phyloP scores from a whole-genome alignment of 2,888 invertebrate genomes.

The Epistrophe grossulariae region DNA sequence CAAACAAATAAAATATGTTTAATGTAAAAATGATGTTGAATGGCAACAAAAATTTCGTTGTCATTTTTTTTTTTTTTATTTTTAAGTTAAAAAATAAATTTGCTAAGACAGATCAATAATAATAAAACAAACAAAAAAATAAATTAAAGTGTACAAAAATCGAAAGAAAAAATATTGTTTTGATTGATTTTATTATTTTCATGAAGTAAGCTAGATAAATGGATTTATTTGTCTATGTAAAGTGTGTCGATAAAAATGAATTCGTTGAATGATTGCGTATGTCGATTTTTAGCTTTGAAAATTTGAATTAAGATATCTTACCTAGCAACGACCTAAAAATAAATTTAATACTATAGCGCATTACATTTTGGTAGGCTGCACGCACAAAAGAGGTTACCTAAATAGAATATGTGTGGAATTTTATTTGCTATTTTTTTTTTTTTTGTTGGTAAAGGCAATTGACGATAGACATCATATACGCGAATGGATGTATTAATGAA shows the following conservation, averaged over 20 bases:
- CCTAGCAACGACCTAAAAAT: slow-evolving; percentile 29
- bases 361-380: neutral
- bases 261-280: neutral
- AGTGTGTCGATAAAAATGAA: neutral
- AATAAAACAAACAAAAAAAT: slow-evolving; percentile 48
- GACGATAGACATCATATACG: slow-evolving; percentile 4
- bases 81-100: slow-evolving; percentile 38
- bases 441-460: neutral
- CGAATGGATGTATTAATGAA: neutral
- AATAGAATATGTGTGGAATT: neutral
- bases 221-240: neutral
- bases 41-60: slow-evolving; percentile 44
- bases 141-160: slow-evolving; percentile 71
- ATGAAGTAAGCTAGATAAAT: neutral
- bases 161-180: slow-evolving; percentile 38
- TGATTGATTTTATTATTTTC: slow-evolving; percentile 22
- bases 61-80: slow-evolving; percentile 39
- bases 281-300: neutral
- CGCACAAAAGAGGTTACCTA: neutral
- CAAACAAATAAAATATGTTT: neutral
- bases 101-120: slow-evolving; percentile 54
- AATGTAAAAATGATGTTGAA: slow-evolving; percentile 17
- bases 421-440: neutral
- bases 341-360: neutral
- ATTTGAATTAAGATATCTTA: neutral